Percentiles rank a stretch among this genome's conserved stretches.
Conservation (phyloP, 2,797 vertebrate genomes). For the Eospalax fontanierii region DNA sequence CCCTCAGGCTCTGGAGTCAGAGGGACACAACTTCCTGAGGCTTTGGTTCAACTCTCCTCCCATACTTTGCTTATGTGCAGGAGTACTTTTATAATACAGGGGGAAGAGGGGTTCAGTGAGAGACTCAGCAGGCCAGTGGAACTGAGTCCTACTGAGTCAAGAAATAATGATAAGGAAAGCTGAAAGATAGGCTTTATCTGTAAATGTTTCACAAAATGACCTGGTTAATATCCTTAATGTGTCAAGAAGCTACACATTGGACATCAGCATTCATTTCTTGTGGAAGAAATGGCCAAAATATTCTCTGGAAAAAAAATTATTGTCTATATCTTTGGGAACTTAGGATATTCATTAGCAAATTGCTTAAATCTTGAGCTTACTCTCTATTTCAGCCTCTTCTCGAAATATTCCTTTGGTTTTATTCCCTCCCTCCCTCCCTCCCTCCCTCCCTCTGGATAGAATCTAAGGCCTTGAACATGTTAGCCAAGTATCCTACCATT, state of each 20-base stretch:
- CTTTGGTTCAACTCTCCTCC: background rate
- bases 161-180: background rate
- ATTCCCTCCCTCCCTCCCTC: no score
- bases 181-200: background rate
- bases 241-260: background rate
- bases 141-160: background rate
- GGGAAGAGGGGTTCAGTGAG: background rate
- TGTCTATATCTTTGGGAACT: background rate
- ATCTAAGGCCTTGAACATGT: background rate
- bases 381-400: background rate
- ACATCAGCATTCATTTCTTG: background rate
- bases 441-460: no score
- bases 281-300: background rate
- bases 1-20: no score
- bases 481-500: no score
- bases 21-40: background rate
- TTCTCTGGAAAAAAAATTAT: no score
- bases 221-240: background rate
- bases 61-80: rapidly evolving
- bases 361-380: background rate
- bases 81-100: background rate
- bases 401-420: background rate
- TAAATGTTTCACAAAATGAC: background rate
- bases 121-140: background rate
- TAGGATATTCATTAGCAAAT: background rate